Percentiles rank a stretch among this genome's conserved stretches.
Evolutionary conservation across 2,888 invertebrate species (phyloP).

Genomic region (Therioaphis trifolii): DNA sequence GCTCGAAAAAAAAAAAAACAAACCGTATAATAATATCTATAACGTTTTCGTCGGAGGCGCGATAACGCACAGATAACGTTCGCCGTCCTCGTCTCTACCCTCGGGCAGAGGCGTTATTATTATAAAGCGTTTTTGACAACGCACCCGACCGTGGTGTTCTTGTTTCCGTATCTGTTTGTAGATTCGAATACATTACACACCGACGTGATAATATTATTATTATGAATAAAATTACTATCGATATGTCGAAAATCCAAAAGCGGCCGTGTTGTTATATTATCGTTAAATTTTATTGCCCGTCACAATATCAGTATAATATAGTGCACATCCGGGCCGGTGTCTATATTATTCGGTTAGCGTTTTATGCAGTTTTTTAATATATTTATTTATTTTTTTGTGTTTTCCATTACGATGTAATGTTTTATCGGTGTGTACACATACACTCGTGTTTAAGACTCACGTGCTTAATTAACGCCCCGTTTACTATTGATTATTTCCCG

Average conservation of each 20-base stretch:
- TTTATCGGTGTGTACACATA: background rate
- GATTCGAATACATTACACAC: background rate
- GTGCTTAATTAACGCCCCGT: background rate
- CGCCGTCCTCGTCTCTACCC: background rate
- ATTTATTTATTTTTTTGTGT: background rate
- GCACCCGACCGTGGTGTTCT: background rate
- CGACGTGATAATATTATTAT: too few species aligned
- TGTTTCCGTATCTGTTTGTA: background rate
- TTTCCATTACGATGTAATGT: background rate
- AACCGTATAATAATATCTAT: background rate
- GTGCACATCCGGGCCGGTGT: background rate
- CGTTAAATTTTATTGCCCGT: background rate
- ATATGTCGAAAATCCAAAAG: too few species aligned
- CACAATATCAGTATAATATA: background rate
- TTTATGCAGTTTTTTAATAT: background rate
- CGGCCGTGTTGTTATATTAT: too few species aligned
- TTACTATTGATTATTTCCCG: conserved; percentile 13
- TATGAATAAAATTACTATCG: too few species aligned
- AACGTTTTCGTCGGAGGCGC: conserved; percentile 3
- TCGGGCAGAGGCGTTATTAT: background rate
- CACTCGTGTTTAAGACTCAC: background rate
- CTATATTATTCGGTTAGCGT: background rate
- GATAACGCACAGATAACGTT: conserved; percentile 24
- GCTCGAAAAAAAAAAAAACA: background rate
- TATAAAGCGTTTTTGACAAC: conserved; percentile 1